Evolutionary conservation across 2,888 invertebrate genomes (phyloP).

Genomic region (Alloplasta piceator): DNA sequence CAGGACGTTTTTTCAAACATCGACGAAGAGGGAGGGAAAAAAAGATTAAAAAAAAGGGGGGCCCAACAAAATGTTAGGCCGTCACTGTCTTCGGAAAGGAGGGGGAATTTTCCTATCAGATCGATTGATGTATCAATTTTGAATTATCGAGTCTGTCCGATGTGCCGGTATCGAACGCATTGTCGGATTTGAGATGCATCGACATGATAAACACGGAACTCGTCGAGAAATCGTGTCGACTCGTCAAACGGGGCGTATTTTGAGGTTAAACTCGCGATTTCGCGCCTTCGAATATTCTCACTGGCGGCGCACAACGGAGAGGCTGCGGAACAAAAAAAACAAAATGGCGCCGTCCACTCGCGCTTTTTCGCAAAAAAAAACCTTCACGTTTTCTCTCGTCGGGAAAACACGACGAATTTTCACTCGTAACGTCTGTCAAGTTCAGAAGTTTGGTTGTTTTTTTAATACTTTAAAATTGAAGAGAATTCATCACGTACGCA

Average conservation of each 20-base stretch:
- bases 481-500: conserved; percentile 1
- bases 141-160: conserved; percentile 19
- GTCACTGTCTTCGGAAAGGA: no score
- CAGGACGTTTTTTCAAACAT: not conserved
- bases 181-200: conserved; percentile 3
- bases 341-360: conserved; percentile 6
- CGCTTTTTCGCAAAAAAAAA: not conserved
- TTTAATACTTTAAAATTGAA: conserved; percentile 10
- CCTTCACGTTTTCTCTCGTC: not conserved
- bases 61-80: not conserved
- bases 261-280: conserved; percentile 53
- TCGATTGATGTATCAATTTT: conserved; percentile 5
- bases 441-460: not conserved
- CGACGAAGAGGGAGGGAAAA: not conserved
- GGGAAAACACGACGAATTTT: conserved; percentile 1
- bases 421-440: conserved; percentile 51
- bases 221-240: conserved; percentile 25
- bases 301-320: not conserved
- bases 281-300: conserved; percentile 31
- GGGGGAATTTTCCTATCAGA: not conserved
- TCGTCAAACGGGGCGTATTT: conserved; percentile 10
- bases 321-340: not conserved
- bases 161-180: conserved; percentile 30
- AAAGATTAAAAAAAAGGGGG: not conserved
- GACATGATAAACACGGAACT: conserved; percentile 36